These are phyloP conservation scores for Drosophila seguyi DNA, from an alignment of 1,140 invertebrate species.

Conservation along the genomic window DNA sequence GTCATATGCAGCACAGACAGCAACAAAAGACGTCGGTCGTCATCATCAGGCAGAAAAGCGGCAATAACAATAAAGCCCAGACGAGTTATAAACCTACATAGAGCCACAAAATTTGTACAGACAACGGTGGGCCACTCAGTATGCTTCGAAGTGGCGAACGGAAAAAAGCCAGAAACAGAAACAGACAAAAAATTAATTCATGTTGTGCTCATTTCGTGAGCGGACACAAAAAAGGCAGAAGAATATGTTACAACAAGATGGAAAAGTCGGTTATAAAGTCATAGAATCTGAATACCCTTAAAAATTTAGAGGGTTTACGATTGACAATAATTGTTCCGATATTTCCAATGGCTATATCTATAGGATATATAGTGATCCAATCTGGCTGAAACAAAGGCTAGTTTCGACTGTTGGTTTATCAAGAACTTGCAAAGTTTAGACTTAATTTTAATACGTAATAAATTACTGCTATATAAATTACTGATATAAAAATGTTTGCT, in stretches of 20 bases:
- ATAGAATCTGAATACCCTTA: slow-evolving; percentile 1
- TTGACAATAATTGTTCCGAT: not conserved
- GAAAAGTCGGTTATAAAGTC: not conserved
- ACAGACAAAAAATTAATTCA: slow-evolving; percentile 71
- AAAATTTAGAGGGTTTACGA: not conserved
- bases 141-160: slow-evolving; percentile 24
- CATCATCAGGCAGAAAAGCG: slow-evolving; percentile 52
- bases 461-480: too few species aligned
- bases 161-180: slow-evolving; percentile 57
- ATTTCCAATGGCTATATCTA: not conserved
- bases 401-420: too few species aligned
- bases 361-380: not conserved
- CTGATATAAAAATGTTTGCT: too few species aligned
- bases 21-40: slow-evolving; percentile 34
- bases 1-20: slow-evolving; percentile 33
- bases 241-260: slow-evolving; percentile 31
- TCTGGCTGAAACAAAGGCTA: not conserved
- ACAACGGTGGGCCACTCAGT: slow-evolving; percentile 31
- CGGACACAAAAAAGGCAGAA: slow-evolving; percentile 41
- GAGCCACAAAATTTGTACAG: slow-evolving; percentile 62
- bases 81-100: slow-evolving; percentile 77
- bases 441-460: too few species aligned
- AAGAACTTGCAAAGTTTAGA: too few species aligned
- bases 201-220: slow-evolving; percentile 81
- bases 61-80: slow-evolving; percentile 56